These are phyloP conservation scores for Bombyx mori DNA, from an alignment of 1,140 invertebrate species.

Conservation along the genomic window ASM3026992v2 NC_085121.1:18107501-18108000, in stretches of 20 bases:
- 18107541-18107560: slow-evolving; percentile 34
- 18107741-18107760: slow-evolving; percentile 53
- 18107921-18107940: slow-evolving; percentile 40
- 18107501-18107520: slow-evolving; percentile 63
- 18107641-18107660: slow-evolving; percentile 82
- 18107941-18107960: slow-evolving; percentile 20
- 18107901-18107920: slow-evolving; percentile 48
- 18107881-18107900: slow-evolving; percentile 60
- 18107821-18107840: slow-evolving; percentile 25
- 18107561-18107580: slow-evolving; percentile 52
- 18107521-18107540: slow-evolving; percentile 20
- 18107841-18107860: slow-evolving; percentile 32
- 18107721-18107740: slow-evolving; percentile 51
- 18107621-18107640: slow-evolving; percentile 83
- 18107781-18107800: slow-evolving; percentile 42
- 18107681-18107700: slow-evolving; percentile 31
- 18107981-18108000: slow-evolving; percentile 41
- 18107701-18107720: slow-evolving; percentile 24
- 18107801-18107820: slow-evolving; percentile 40
- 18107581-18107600: slow-evolving; percentile 64
- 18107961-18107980: slow-evolving; percentile 34
- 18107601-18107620: slow-evolving; percentile 78
- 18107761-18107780: slow-evolving; percentile 56
- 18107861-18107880: slow-evolving; percentile 50
- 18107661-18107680: slow-evolving; percentile 66